These are phyloP conservation scores for Hirtodrosophila trivittata DNA, from an alignment of 2,888 invertebrate genomes.

Conservation along the genomic window DNA sequence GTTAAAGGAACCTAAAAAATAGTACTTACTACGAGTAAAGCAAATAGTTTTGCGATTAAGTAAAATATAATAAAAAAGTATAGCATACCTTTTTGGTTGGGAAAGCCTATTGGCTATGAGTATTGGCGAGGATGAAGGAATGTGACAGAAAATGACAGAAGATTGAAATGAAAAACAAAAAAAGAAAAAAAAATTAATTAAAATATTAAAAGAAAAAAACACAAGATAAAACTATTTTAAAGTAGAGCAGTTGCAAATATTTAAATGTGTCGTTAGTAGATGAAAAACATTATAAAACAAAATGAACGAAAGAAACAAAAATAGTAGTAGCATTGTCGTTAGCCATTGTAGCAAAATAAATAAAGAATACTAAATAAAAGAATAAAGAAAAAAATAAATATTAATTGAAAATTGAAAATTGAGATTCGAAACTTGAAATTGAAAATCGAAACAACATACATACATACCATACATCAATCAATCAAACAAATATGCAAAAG, in stretches of 20 bases:
- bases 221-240: slow-evolving; percentile 69
- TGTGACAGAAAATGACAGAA: slow-evolving; percentile 47
- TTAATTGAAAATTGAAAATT: slow-evolving; percentile 7
- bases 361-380: slow-evolving; percentile 25
- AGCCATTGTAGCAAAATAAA: slow-evolving; percentile 65
- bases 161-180: slow-evolving; percentile 37
- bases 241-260: slow-evolving; percentile 78
- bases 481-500: slow-evolving; percentile 57
- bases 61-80: too few species aligned
- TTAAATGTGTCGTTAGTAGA: slow-evolving; percentile 79
- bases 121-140: slow-evolving; percentile 28
- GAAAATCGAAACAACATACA: slow-evolving; percentile 12
- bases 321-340: slow-evolving; percentile 77
- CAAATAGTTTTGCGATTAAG: slow-evolving; percentile 53
- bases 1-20: slow-evolving; percentile 46
- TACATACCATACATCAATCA: slow-evolving; percentile 68
- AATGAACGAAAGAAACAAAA: slow-evolving; percentile 25
- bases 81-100: slow-evolving; percentile 61
- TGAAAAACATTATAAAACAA: slow-evolving; percentile 27
- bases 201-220: slow-evolving; percentile 7
- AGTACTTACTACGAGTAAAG: slow-evolving; percentile 31
- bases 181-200: slow-evolving; percentile 4
- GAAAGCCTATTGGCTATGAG: slow-evolving; percentile 63
- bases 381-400: slow-evolving; percentile 23
- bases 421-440: slow-evolving; percentile 8